Base-by-base conservation (phyloP, 2,888 invertebrate species). In the Synergus gifuensis region DNA sequence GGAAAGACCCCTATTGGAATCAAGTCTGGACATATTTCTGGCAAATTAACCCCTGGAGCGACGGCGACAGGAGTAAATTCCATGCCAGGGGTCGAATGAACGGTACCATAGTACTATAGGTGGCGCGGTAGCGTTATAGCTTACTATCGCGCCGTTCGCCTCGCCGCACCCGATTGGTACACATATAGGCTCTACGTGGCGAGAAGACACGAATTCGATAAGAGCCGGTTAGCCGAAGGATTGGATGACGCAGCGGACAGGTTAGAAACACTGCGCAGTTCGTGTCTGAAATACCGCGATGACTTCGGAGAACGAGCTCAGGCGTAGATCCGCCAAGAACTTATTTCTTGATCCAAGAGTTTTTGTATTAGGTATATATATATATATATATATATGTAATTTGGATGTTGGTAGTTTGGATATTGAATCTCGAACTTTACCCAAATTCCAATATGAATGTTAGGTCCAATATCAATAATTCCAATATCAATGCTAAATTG, bases 131-230 rank as follows among this genome's bases (percentile, higher is more conserved):
- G 77, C 78, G 67, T 40, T 44, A 28, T 42, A 22, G 60, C 73
- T 54, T 28, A 73, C 73, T 73, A 73, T 73, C 73, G 54, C 73
- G 49, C n/a, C 49, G 73, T 73, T 73, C 54, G 73, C 73, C 54
- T n/a, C 73, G 73, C 73, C 73, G 73, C 73, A 73, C 73, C 73
- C 73, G 73, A 73, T 73, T 73, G 49, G 73, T 73, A 73, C 54
- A 73, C 73, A 73, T 66, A 79, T 79, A 80, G 64, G 76, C 80
- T 78, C 69, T 77, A 76, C 76, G 80, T 79, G 82, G 62, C 78
- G 82, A 82, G 80, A 79, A 79, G 85, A 85, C 87, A 85, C 87
- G 87, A 85, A 88, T 88, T 88, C 87, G 87, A 88, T 88, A 88
- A 88, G 88, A 80, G 81, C 83, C 84, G 85, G 84, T 83, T 84